Evolutionary conservation across 1,140 invertebrate species (phyloP), one percentile per base, ranked within the genome.

Genomic region (Drosophila neocordata): DNA sequence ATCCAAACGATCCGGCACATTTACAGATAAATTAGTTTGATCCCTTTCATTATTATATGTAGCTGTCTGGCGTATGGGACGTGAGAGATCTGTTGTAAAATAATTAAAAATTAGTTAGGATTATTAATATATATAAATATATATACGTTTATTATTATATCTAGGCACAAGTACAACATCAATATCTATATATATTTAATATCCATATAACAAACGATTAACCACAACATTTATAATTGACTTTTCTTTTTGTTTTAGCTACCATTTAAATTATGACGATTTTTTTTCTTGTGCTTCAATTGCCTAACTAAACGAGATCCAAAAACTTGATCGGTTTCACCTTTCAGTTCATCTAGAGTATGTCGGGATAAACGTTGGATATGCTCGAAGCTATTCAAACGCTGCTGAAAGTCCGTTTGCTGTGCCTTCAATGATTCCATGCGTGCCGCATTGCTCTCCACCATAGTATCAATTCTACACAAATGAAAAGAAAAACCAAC

Each of bases 271-370:
- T 69, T 81, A 4, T 12, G 27, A 31, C 74, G 82, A 76, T 87
- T 85, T 31, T 18, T 70, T 44, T 65, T 65, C 68, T 69, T 88
- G 55, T 87, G 65, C 37, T 68, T 82, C 6, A 72, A 31, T 64
- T 82, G 38, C 34, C 75, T 74, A 13, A 64, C 64, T 34, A 15
- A 13, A n/a, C 83, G 75, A 0, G 83, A 11, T 2, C 83, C 75
- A 4, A 59, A 22, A 8, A 66, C 41, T 34, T 41, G 3, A 38
- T 87, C 83, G 35, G 68, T 79, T 87, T 90, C 89, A 90, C 89
- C 89, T 90, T 90, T 85, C 38, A 90, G 52, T 55, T 91, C 84
- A 9, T 91, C 89, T 56, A 90, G 48, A 8, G 79, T 87, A 56
- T 24, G 64, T 0, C 79, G 69, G 0, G 79, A 75, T 1, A 89